These are phyloP conservation scores for Eleutherodactylus coqui DNA, from an alignment of 2,797 vertebrate genomes.

Conservation along the genomic window DNA sequence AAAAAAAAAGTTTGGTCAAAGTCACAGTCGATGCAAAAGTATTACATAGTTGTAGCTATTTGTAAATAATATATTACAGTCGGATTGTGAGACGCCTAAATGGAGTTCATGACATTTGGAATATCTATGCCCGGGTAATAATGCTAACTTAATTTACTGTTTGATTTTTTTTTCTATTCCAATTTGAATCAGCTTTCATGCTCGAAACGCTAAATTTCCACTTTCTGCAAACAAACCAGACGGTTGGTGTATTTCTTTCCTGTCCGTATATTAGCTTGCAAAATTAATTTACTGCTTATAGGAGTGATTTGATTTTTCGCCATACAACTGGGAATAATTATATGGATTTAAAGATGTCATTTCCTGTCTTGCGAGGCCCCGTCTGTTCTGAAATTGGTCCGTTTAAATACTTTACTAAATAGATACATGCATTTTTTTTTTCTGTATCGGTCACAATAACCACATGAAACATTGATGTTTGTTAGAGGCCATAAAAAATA, in stretches of 20 bases:
- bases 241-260: constrained; percentile 26
- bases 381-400: constrained; percentile 46
- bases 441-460: constrained; percentile 2
- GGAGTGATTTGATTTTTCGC: constrained; percentile 27
- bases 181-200: constrained; percentile 66
- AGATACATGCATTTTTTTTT: constrained; percentile 23
- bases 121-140: constrained; percentile 65
- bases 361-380: constrained; percentile 32
- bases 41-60: constrained; percentile 64
- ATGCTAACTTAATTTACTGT: constrained; percentile 63
- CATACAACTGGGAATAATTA: constrained; percentile 47
- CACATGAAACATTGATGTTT: constrained; percentile 33
- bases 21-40: constrained; percentile 59
- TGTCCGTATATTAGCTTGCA: constrained; percentile 34
- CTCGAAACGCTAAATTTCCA: constrained; percentile 63
- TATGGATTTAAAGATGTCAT: constrained; percentile 44
- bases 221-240: constrained; percentile 65
- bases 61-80: constrained; percentile 67
- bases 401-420: constrained; percentile 26
- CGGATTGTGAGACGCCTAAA: constrained; percentile 62
- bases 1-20: constrained; percentile 22
- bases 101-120: constrained; percentile 64
- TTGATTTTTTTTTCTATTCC: constrained; percentile 51
- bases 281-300: constrained; percentile 54
- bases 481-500: background rate